phyloP scores from a whole-genome alignment of 1,140 invertebrate genomes.

The Leguminivora glycinivorella region DNA sequence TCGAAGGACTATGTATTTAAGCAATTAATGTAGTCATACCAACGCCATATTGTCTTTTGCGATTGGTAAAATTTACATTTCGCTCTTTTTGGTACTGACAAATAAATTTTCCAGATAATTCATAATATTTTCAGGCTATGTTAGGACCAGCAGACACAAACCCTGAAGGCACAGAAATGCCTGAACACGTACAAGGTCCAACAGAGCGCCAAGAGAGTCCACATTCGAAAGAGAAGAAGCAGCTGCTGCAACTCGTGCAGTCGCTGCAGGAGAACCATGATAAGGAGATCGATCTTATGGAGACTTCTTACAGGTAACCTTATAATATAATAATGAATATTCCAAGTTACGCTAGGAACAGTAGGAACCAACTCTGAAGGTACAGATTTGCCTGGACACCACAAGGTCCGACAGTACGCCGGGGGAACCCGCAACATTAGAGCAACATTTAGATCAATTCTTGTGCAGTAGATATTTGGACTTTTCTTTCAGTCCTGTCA shows the following conservation, averaged over 20 bases:
- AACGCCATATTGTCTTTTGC: too few species aligned
- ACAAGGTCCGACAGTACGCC: too few species aligned
- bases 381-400: too few species aligned
- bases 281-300: slow-evolving; percentile 76
- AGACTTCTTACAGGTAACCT: slow-evolving; percentile 71
- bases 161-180: slow-evolving; percentile 35
- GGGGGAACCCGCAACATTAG: too few species aligned
- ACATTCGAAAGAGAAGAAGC: slow-evolving; percentile 61
- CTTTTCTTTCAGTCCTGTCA: too few species aligned
- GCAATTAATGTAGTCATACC: too few species aligned
- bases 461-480: too few species aligned
- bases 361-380: too few species aligned
- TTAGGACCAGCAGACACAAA: slow-evolving; percentile 47
- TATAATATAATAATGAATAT: neutral
- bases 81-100: too few species aligned
- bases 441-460: too few species aligned
- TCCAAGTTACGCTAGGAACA: too few species aligned
- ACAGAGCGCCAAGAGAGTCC: slow-evolving; percentile 49
- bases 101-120: neutral
- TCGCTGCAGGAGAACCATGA: slow-evolving; percentile 75
- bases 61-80: neutral
- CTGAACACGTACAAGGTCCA: slow-evolving; percentile 34
- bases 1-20: too few species aligned
- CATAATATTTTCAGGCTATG: slow-evolving; percentile 48
- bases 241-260: slow-evolving; percentile 67